These are phyloP conservation scores for Megalurothrips usitatus DNA, from an alignment of 2,888 invertebrate genomes.

Conservation along the genomic window DNA sequence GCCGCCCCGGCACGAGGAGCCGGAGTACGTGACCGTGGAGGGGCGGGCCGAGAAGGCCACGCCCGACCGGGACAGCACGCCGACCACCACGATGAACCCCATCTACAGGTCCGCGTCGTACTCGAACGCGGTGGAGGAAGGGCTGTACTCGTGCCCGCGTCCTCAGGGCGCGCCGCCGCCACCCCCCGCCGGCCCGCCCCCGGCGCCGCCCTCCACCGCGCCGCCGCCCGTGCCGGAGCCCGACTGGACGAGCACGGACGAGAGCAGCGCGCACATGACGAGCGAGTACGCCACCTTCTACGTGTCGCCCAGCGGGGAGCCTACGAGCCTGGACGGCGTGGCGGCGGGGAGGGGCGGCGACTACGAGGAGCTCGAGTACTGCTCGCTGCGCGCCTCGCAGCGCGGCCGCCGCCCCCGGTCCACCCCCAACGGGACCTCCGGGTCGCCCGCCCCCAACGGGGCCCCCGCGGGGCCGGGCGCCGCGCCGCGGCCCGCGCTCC, in stretches of 20 bases:
- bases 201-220: neutral
- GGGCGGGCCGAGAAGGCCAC: neutral
- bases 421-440: neutral
- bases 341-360: neutral
- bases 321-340: neutral
- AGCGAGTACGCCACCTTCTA: conserved; percentile 14
- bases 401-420: conserved; percentile 4
- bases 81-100: neutral
- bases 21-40: neutral
- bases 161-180: neutral
- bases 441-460: neutral
- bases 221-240: neutral
- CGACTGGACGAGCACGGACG: conserved; percentile 12
- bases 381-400: conserved; percentile 5
- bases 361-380: conserved; percentile 17
- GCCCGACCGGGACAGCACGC: neutral
- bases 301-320: neutral
- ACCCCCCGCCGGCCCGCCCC: neutral
- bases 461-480: neutral
- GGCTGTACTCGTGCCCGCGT: conserved; percentile 11
- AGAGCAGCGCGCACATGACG: neutral
- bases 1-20: neutral
- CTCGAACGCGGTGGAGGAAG: conserved; percentile 1
- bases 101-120: conserved; percentile 18
- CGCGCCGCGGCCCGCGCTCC: neutral